phyloP scores from a whole-genome alignment of 2,113 vertebrate genomes.

The Leptobrachium leishanense region DNA sequence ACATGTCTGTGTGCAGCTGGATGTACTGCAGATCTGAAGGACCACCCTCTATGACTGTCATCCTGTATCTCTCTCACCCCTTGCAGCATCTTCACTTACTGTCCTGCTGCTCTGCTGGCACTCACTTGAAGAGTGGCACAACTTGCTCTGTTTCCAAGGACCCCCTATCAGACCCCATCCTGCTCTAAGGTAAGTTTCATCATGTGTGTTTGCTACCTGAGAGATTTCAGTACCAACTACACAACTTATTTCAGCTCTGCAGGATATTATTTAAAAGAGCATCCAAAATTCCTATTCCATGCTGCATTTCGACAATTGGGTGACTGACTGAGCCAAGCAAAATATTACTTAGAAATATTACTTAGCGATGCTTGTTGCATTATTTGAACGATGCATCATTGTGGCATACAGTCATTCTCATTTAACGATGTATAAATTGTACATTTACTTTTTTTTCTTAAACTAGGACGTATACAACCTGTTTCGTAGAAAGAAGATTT shows the following conservation, averaged over 20 bases:
- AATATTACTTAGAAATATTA: no score
- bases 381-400: no score
- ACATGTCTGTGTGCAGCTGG: slow-evolving; percentile 37
- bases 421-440: no score
- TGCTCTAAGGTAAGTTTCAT: slow-evolving; percentile 14
- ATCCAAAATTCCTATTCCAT: background rate
- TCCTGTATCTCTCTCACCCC: slow-evolving; percentile 26
- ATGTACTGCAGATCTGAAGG: slow-evolving; percentile 35
- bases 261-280: background rate
- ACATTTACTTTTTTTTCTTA: no score
- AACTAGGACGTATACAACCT: no score
- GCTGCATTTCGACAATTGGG: background rate
- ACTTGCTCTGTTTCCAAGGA: no score
- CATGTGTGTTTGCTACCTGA: background rate
- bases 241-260: background rate
- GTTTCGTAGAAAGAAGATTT: no score
- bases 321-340: no score
- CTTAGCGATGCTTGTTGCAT: no score
- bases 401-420: no score
- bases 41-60: slow-evolving; percentile 37
- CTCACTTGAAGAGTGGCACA: background rate
- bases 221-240: background rate
- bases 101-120: slow-evolving; percentile 10
- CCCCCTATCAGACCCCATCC: background rate
- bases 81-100: slow-evolving; percentile 9